Evolutionary conservation across 1,140 invertebrate species (phyloP).

Genomic region (Heliconius himera): DNA sequence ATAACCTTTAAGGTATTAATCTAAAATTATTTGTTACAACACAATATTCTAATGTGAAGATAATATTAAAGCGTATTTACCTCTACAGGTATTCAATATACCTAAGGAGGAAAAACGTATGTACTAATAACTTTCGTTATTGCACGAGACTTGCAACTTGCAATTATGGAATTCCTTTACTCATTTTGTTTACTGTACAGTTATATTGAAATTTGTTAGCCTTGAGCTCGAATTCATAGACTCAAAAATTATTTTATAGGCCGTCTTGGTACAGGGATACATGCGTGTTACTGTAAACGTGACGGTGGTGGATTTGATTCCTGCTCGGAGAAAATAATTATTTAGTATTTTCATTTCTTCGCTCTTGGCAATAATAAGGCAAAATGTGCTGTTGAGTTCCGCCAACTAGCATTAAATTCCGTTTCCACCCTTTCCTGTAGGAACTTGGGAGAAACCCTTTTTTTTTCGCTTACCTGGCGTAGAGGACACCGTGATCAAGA

Average conservation of each 20-base stretch:
- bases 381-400: too few relatives aligned
- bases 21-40: not conserved
- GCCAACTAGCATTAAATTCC: too few relatives aligned
- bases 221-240: not conserved
- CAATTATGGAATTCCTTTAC: not conserved
- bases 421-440: too few relatives aligned
- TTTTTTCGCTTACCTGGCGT: too few relatives aligned
- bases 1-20: not conserved
- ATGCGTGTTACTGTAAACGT: too few relatives aligned
- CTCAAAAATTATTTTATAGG: not conserved
- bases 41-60: not conserved
- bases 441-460: too few relatives aligned
- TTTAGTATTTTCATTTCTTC: too few relatives aligned
- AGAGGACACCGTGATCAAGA: too few relatives aligned
- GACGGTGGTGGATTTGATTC: too few relatives aligned
- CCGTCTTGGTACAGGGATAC: too few relatives aligned
- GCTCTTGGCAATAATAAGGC: too few relatives aligned
- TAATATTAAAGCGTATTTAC: not conserved
- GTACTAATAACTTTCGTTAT: slow-evolving; percentile 1
- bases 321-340: too few relatives aligned
- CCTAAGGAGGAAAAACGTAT: not conserved
- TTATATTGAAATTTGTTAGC: not conserved
- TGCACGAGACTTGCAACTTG: not conserved
- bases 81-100: not conserved
- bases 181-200: not conserved